A percentile compares a stretch with the other conserved stretches of the same genome.
Conservation (phyloP, 2,888 invertebrate species). For the Zele albiditarsus region DNA sequence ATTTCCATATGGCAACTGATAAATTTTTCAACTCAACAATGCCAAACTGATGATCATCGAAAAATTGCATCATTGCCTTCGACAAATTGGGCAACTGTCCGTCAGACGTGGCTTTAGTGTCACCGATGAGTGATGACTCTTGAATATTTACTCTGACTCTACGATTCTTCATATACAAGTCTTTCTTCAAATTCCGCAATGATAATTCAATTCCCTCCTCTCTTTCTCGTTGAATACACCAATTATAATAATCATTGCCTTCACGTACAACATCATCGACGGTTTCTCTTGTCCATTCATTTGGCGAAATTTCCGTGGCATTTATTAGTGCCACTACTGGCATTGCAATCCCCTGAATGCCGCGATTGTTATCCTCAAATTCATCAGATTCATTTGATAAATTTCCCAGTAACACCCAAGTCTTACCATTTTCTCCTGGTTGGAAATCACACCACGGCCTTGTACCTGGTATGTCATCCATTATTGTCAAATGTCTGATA, state of each 20-base stretch:
- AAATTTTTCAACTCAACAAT: constrained; percentile 68
- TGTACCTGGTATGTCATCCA: constrained; percentile 62
- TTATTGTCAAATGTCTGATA: constrained; percentile 56
- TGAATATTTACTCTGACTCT: constrained; percentile 65
- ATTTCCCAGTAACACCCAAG: constrained; percentile 63
- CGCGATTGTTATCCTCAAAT: constrained; percentile 67
- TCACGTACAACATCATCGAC: constrained; percentile 71
- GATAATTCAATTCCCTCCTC: constrained; percentile 61
- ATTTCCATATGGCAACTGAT: constrained; percentile 72
- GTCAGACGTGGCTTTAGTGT: constrained; percentile 60
- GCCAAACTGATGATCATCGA: constrained; percentile 66
- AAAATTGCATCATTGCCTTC: constrained; percentile 68
- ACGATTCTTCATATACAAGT: constrained; percentile 67
- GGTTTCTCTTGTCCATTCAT: constrained; percentile 65
- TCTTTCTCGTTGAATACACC: constrained; percentile 60
- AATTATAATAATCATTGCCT: constrained; percentile 72
- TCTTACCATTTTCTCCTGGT: constrained; percentile 57
- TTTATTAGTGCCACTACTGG: constrained; percentile 70
- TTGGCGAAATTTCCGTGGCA: constrained; percentile 62
- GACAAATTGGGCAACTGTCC: constrained; percentile 63
- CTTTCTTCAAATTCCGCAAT: constrained; percentile 67
- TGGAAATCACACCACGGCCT: constrained; percentile 63
- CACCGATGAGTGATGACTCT: constrained; percentile 66
- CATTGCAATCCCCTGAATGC: constrained; percentile 72
- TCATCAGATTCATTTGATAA: constrained; percentile 59